Evolutionary conservation across 2,888 invertebrate genomes (phyloP), one percentile per base, ranked within the genome.

Genomic region (Xanthostigma xanthostigma): DNA sequence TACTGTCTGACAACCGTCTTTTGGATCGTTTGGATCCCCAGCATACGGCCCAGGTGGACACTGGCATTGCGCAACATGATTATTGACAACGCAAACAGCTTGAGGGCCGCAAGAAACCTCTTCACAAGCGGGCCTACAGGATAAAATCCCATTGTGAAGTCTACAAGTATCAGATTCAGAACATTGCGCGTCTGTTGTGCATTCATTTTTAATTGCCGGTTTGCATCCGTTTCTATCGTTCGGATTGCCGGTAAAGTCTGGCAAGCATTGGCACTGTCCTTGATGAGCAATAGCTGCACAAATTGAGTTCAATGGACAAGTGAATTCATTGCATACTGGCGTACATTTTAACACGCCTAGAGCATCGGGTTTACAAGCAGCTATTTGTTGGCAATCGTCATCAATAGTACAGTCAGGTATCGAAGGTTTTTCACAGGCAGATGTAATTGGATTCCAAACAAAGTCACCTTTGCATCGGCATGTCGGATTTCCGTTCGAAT

Each of bases 151-250:
- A 9, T 70, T 71, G 42, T 76, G 69, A 56, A 72, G 72, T 59
- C 76, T 75, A 63, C 92, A 93, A 12, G 81, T 76, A 61, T 90
- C 85, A 53, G 80, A 83, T 68, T 91, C 91, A 35, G 81, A 69
- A 59, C 92, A 93, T 63, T 91, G 85, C 36, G 79, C 81, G 64
- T 90, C 86, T 40, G 81, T 79, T 11, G 72, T 71, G 59, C 93
- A 93, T 62, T 83, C 77, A 58, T 90, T 81, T 62, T 79, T 81
- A 12, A 78, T 72, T 1, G 81, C 65, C 11, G 76, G 76, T 56
- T 78, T 74, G 59, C 93, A 93, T n/a, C 93, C 93, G 54, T 81
- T 81, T 27, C 93, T 77, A 61, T 91, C 87, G 59, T 89, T 89
- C 13, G 92, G 88, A 70, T 94, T 93, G 37, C 94, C 94, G 10